These are phyloP conservation scores for Atlantisia rogersi DNA, from an alignment of 2,113 vertebrate genomes.

Conservation along the genomic window DNA sequence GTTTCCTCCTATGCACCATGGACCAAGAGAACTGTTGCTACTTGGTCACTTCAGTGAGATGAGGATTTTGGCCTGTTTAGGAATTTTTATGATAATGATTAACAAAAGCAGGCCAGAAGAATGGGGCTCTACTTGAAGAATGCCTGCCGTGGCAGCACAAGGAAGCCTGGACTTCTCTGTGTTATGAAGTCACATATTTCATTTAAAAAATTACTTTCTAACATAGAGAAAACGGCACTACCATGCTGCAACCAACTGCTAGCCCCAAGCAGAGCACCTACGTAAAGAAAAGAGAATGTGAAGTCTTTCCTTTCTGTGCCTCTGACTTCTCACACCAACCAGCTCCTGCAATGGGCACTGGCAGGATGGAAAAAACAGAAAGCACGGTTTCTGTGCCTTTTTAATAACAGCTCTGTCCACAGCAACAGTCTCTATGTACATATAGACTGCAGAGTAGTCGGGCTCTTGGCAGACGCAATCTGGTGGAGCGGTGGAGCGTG, in stretches of 20 bases:
- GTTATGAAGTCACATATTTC: neutral
- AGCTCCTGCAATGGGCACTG: neutral
- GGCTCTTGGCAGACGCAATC: slow-evolving; percentile 7
- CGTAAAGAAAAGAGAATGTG: neutral
- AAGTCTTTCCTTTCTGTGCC: neutral
- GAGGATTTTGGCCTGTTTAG: neutral
- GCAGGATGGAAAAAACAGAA: neutral
- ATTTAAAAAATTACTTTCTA: neutral
- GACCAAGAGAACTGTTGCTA: neutral
- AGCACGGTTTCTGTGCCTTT: neutral
- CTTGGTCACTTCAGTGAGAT: neutral
- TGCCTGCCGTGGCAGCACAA: neutral
- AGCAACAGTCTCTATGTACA: slow-evolving; percentile 43
- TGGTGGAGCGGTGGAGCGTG: neutral
- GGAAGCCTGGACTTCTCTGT: neutral
- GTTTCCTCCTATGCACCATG: neutral
- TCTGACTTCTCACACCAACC: neutral
- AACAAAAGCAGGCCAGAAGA: neutral
- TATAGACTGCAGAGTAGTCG: neutral
- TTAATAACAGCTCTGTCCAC: slow-evolving; percentile 8
- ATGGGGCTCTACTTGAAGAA: neutral
- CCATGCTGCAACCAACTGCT: neutral
- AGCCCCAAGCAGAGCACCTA: neutral
- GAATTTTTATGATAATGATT: neutral
- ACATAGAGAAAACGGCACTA: neutral